Evolutionary conservation across 2,888 invertebrate genomes (phyloP).

Genomic region (Habrosyne pyritoides): DNA sequence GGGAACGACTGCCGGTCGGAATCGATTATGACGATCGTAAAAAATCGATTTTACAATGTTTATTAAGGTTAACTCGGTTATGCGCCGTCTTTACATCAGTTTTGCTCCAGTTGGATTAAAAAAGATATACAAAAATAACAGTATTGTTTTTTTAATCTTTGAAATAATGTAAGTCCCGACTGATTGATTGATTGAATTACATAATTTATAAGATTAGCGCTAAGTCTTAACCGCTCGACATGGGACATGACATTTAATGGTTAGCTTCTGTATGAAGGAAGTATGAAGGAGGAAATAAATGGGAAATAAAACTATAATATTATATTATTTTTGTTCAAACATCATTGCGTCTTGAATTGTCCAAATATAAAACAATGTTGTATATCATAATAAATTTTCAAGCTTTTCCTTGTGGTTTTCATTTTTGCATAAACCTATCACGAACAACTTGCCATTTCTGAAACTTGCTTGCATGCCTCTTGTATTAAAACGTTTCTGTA

Average conservation of each 20-base stretch:
- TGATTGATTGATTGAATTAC: no score
- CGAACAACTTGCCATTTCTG: neutral
- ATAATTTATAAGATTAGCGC: no score
- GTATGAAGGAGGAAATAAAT: no score
- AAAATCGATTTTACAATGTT: slow-evolving; percentile 4
- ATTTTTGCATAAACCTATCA: neutral
- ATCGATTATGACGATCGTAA: slow-evolving; percentile 7
- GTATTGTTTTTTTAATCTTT: no score
- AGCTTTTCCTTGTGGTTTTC: neutral
- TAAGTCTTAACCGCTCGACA: no score
- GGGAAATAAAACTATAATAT: no score
- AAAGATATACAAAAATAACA: no score
- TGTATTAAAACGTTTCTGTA: slow-evolving; percentile 9
- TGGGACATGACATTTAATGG: no score
- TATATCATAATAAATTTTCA: neutral
- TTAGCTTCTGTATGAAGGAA: no score
- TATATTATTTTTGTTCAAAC: no score
- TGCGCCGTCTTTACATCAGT: neutral
- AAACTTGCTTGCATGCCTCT: neutral
- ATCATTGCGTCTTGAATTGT: no score
- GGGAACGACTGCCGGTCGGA: slow-evolving; percentile 15
- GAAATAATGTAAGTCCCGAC: no score
- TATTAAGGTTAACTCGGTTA: neutral
- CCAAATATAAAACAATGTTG: neutral
- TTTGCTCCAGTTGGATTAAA: neutral